phyloP scores from a whole-genome alignment of 2,888 invertebrate species.

The Eilema sororculum region DNA sequence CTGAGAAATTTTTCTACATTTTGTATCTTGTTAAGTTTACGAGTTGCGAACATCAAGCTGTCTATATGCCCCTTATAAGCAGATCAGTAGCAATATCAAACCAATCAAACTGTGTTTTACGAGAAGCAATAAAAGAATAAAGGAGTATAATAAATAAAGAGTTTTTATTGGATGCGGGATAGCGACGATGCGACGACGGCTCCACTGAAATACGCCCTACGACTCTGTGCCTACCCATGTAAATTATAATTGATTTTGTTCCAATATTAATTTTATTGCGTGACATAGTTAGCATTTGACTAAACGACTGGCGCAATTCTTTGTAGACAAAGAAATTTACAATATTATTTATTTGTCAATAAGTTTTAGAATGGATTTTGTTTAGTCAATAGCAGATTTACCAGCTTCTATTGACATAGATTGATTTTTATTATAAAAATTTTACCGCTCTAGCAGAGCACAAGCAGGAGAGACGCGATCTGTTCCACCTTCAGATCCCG shows the following conservation, averaged over 20 bases:
- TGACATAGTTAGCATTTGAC: no score
- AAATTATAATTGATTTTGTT: neutral
- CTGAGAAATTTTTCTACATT: slow-evolving; percentile 10
- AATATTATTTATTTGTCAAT: no score
- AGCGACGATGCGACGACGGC: slow-evolving; percentile 17
- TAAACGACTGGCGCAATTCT: no score
- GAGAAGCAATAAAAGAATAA: slow-evolving; percentile 30
- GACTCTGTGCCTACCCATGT: no score
- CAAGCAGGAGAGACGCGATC: no score
- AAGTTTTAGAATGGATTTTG: no score
- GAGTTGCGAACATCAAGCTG: slow-evolving; percentile 21
- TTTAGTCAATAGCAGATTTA: no score
- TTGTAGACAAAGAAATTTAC: no score
- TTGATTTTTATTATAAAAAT: no score
- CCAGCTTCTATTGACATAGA: no score
- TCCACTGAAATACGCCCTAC: slow-evolving; percentile 14
- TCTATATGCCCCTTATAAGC: slow-evolving; percentile 25
- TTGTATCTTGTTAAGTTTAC: slow-evolving; percentile 22
- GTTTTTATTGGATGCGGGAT: slow-evolving; percentile 17
- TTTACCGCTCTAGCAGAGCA: no score
- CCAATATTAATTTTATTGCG: neutral
- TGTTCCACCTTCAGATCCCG: no score
- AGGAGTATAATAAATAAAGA: slow-evolving; percentile 22
- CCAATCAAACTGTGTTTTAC: slow-evolving; percentile 28
- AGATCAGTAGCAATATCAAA: slow-evolving; percentile 27